These are phyloP conservation scores for Passer montanus DNA, from an alignment of 2,113 vertebrate species.

Conservation along the genomic window DNA sequence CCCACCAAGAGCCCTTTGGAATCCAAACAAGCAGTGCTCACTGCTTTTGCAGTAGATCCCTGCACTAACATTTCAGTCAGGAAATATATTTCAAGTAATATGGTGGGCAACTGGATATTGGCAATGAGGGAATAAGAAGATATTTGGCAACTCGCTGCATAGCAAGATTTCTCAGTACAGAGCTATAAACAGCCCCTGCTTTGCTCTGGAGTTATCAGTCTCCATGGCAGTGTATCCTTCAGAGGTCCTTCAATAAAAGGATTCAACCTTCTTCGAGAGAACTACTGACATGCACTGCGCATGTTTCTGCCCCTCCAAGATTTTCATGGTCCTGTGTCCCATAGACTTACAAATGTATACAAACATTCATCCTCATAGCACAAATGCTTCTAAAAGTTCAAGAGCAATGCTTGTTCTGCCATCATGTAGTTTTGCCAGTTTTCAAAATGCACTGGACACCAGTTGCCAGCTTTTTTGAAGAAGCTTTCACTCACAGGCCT, in stretches of 20 bases:
- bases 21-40: neutral
- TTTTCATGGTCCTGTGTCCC: neutral
- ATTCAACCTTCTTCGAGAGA: neutral
- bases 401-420: neutral
- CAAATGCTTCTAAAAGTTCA: neutral
- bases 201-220: neutral
- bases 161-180: neutral
- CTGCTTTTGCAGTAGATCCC: neutral
- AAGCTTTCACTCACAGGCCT: neutral
- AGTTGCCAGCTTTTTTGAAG: neutral
- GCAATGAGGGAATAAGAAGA: neutral
- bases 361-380: neutral
- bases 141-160: neutral
- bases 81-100: neutral
- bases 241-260: neutral
- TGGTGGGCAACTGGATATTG: neutral
- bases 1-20: neutral
- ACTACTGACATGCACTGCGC: neutral
- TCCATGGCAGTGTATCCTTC: neutral
- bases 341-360: neutral
- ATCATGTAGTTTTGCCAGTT: neutral
- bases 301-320: neutral
- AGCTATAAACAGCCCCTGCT: neutral
- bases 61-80: neutral
- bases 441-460: neutral